Evolutionary conservation across 2,888 invertebrate species (phyloP).

Genomic region (Diplolepis rosae): DNA sequence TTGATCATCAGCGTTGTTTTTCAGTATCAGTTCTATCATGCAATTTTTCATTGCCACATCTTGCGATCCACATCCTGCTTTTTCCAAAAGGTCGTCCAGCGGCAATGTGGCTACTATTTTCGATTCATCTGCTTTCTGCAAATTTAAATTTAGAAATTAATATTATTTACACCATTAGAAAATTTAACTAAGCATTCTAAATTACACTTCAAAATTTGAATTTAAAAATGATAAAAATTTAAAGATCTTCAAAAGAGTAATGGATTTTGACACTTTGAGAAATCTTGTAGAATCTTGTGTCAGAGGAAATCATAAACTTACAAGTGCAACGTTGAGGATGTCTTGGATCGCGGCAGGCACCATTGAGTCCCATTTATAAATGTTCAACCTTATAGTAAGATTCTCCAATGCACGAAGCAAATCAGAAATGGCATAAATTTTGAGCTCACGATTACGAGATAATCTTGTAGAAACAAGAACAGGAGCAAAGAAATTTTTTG

Average conservation of each 20-base stretch:
- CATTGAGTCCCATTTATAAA: conserved; percentile 78
- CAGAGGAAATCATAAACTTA: conserved; percentile 47
- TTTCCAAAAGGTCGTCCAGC: conserved; percentile 64
- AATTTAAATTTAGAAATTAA: conserved; percentile 1
- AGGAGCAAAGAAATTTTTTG: conserved; percentile 88
- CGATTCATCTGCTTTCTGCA: conserved; percentile 63
- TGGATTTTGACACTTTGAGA: too few relatives aligned
- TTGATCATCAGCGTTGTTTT: conserved; percentile 69
- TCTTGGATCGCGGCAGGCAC: conserved; percentile 68
- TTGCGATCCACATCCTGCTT: conserved; percentile 65
- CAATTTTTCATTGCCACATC: conserved; percentile 68
- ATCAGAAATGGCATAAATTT: conserved; percentile 82
- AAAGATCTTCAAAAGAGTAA: too few relatives aligned
- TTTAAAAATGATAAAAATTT: neutral
- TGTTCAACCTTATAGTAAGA: conserved; percentile 75
- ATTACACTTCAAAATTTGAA: too few relatives aligned
- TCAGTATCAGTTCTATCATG: conserved; percentile 75
- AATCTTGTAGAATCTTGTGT: too few relatives aligned
- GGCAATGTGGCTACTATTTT: conserved; percentile 57
- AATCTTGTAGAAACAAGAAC: conserved; percentile 79
- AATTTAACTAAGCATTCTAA: neutral
- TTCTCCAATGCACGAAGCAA: conserved; percentile 73
- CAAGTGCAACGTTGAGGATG: conserved; percentile 55
- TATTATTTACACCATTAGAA: too few relatives aligned
- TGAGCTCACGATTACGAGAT: conserved; percentile 75